Conservation (phyloP, 1,140 invertebrate genomes). For the Chionoecetes opilio region DNA sequence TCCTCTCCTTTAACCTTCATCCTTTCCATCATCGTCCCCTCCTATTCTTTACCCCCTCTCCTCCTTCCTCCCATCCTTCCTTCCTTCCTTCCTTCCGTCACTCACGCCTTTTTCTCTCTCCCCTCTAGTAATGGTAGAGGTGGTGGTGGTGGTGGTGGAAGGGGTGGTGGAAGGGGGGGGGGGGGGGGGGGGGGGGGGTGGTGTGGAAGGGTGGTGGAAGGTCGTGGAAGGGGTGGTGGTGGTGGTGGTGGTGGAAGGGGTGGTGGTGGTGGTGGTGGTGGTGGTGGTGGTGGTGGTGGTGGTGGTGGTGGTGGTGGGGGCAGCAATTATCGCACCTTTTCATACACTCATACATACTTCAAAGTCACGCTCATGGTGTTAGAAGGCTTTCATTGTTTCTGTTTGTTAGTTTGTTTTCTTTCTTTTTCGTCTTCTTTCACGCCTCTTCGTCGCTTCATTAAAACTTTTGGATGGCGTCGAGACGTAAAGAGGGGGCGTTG, state of each 20-base stretch:
- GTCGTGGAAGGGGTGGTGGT: too few relatives aligned
- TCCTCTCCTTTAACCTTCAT: background rate
- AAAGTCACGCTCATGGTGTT: constrained; percentile 7
- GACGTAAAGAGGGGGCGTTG: background rate
- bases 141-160: too few relatives aligned
- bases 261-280: background rate
- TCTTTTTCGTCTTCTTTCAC: constrained; percentile 20
- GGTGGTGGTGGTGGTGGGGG: background rate
- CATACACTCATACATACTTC: background rate
- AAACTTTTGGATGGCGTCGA: background rate
- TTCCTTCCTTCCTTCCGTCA: too few relatives aligned
- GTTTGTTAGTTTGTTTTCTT: background rate
- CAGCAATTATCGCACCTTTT: background rate
- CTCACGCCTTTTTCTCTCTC: too few relatives aligned
- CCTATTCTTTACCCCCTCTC: too few relatives aligned
- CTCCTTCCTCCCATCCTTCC: too few relatives aligned
- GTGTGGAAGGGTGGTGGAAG: too few relatives aligned
- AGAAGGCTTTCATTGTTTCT: background rate
- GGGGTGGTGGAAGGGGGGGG: too few relatives aligned
- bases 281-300: background rate
- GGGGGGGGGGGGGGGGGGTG: too few relatives aligned
- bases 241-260: background rate
- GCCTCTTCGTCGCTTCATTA: constrained; percentile 16
- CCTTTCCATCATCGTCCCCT: background rate
- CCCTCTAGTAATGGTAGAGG: too few relatives aligned